A percentile compares a stretch with the other conserved stretches of the same genome.
These are phyloP conservation scores for Nothocercus nigrocapillus DNA, from an alignment of 2,113 vertebrate species.

Conservation along the genomic window DNA sequence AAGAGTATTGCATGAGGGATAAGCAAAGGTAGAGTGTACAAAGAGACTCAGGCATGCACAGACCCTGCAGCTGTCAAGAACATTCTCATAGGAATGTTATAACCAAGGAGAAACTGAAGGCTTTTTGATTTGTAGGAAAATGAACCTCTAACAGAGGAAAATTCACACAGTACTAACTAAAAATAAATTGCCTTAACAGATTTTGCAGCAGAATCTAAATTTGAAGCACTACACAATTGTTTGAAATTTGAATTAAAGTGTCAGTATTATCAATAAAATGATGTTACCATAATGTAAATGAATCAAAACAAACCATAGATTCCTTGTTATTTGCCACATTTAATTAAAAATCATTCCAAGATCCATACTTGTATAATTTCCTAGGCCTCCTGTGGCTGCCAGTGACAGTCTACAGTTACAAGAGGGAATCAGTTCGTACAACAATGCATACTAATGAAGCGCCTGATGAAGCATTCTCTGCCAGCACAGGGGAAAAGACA, in stretches of 20 bases:
- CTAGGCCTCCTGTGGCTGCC: conserved; percentile 1
- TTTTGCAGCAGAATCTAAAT: background rate
- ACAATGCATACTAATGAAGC: conserved; percentile 60
- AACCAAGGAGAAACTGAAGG: background rate
- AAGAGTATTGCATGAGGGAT: background rate
- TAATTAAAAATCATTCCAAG: conserved; percentile 57
- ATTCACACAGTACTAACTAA: background rate
- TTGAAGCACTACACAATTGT: background rate
- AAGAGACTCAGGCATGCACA: background rate
- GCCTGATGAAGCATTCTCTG: conserved; percentile 2
- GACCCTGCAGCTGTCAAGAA: background rate
- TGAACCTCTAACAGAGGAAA: background rate
- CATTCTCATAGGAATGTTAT: background rate
- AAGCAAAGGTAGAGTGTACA: background rate
- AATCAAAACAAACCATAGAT: conserved; percentile 31
- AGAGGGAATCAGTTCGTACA: conserved; percentile 34
- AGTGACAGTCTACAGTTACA: conserved; percentile 25
- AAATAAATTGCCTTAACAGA: background rate
- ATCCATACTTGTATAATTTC: conserved; percentile 43
- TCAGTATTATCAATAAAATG: background rate
- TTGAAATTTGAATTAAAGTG: background rate
- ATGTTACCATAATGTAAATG: conserved; percentile 1
- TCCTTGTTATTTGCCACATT: conserved; percentile 38
- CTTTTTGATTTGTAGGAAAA: background rate
- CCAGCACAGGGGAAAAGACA: conserved; percentile 1